Base-by-base conservation (phyloP, 2,888 invertebrate species). In the Tortricodes alternella region DNA sequence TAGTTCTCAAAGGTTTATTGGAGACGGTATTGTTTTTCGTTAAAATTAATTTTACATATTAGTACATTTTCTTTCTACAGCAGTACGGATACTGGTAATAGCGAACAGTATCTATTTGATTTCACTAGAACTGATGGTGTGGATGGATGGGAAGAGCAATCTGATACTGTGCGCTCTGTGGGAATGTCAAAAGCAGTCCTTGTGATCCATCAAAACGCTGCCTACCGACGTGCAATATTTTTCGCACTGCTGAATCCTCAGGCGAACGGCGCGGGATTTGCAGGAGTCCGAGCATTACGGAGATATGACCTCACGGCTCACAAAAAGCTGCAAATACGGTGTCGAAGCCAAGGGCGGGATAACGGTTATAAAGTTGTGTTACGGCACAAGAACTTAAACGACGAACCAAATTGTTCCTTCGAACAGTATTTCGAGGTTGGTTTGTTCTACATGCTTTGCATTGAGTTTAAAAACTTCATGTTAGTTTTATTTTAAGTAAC, bases 221-320 rank as follows among this genome's bases (percentile, higher is more conserved):
- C 89, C 24, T 94, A 92, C 62, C 92, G 93, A 69, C 77, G 93
- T 71, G 94, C 92, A 0, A 83, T 94, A 66, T 92, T 94, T 64
- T 94, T 94, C 65, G 92, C 92, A 2, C 76, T 94, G 43, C 70
- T 94, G 16, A 94, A 94, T 70, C 94, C 94, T 2, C 94, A 94
- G 77, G 85, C 91, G 6, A 94, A 94, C 62, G 94, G 94, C 0
- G 94, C 94, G 16, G 93, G 93, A 1, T 94, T 94, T 73, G 94
- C 93, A 23, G 94, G 94, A 8, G 87, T 93, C 59, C 76, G 92
- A 59, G 90, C 86, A n/a, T 66, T 80, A 9, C 86, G 83, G 6
- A 71, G 80, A 16, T 87, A 92, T 53, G 77, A 94, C 69, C 76
- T 94, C 3, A 80, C 84, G 0, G 83, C 81, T 7, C 89, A 84